These are phyloP conservation scores for Megalurothrips usitatus DNA, from an alignment of 2,888 invertebrate genomes.

Conservation along the genomic window DNA sequence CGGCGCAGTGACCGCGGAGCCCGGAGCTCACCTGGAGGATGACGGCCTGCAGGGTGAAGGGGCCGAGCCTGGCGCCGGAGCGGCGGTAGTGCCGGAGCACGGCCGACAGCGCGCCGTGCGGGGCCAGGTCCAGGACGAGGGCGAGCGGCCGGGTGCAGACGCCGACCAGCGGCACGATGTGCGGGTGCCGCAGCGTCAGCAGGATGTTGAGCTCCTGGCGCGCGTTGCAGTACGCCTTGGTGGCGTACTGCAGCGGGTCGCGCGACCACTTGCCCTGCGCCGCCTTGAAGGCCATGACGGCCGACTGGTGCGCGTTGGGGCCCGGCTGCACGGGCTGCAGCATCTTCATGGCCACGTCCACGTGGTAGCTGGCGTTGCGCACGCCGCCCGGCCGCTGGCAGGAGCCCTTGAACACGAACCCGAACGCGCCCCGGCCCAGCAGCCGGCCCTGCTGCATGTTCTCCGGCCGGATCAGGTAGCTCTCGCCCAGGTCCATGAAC, in stretches of 20 bases:
- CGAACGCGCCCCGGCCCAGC: conserved; percentile 95
- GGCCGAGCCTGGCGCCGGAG: conserved; percentile 75
- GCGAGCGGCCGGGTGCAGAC: conserved; percentile 85
- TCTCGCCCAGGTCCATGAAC: conserved; percentile 81
- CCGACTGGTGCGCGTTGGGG: conserved; percentile 60
- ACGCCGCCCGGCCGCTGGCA: conserved; percentile 41
- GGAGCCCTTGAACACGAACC: conserved; percentile 83
- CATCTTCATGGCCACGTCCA: conserved; percentile 90
- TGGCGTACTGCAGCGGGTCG: conserved; percentile 86
- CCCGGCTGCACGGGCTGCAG: conserved; percentile 90
- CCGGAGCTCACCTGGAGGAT: conserved; percentile 65
- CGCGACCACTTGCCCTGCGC: conserved; percentile 88
- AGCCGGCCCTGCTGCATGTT: conserved; percentile 70
- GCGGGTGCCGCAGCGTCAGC: conserved; percentile 75
- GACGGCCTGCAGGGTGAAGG: conserved; percentile 75
- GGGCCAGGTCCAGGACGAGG: conserved; percentile 84
- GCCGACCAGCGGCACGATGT: conserved; percentile 89
- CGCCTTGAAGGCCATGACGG: conserved; percentile 56
- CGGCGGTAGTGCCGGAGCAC: conserved; percentile 79
- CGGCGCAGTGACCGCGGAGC: conserved; percentile 11
- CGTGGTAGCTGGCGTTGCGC: conserved; percentile 50
- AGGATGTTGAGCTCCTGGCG: conserved; percentile 91
- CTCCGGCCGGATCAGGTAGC: conserved; percentile 74
- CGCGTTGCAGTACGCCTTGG: conserved; percentile 94
- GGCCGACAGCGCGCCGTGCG: conserved; percentile 83